Percentiles rank a stretch among this genome's conserved stretches.
Conservation (phyloP, 2,113 vertebrate species). For the Peromyscus californicus region DNA sequence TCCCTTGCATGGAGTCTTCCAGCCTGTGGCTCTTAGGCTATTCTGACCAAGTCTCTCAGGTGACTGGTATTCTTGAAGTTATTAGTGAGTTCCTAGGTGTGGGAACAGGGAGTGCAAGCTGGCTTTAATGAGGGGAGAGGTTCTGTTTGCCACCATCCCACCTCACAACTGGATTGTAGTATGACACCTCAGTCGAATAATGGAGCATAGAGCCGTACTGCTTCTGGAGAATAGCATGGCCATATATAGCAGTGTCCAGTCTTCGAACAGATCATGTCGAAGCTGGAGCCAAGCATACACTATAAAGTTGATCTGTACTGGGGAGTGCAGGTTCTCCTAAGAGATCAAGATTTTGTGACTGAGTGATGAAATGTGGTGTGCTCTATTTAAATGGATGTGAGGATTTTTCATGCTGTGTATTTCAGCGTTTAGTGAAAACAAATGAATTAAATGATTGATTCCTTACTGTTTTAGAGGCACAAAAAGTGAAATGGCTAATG, state of each 20-base stretch:
- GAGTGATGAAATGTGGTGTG: conserved; percentile 74
- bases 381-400: conserved; percentile 46
- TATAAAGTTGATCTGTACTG: background rate
- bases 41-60: conserved; percentile 38
- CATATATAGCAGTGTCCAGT: background rate
- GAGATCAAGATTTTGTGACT: conserved; percentile 77
- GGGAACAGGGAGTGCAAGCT: conserved; percentile 60
- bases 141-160: conserved; percentile 70
- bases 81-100: conserved; percentile 62
- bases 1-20: conserved; percentile 61
- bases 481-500: conserved; percentile 49
- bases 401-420: conserved; percentile 37
- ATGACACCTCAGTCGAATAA: conserved; percentile 73
- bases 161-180: conserved; percentile 76
- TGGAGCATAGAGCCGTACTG: background rate
- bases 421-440: conserved; percentile 20
- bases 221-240: background rate
- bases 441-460: conserved; percentile 62
- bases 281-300: background rate
- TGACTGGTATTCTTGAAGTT: conserved; percentile 42
- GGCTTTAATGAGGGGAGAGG: conserved; percentile 71
- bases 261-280: background rate
- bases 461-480: conserved; percentile 56
- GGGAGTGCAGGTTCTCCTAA: background rate
- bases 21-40: conserved; percentile 60